Conservation (phyloP, 2,797 vertebrate species). For the Sciaenops ocellatus region DNA sequence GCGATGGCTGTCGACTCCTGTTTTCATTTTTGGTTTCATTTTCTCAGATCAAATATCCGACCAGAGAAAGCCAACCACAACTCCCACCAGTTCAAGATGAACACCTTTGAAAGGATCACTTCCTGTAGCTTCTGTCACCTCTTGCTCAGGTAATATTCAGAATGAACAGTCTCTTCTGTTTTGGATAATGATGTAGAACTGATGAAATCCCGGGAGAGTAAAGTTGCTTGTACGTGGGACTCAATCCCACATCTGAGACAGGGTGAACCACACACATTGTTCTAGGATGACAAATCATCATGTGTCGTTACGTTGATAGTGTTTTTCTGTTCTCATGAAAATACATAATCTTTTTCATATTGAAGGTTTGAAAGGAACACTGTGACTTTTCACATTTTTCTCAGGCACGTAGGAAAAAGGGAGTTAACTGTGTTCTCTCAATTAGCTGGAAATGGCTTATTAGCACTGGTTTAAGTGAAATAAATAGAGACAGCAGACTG, state of each 20-base stretch:
- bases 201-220: background rate
- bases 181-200: background rate
- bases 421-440: background rate
- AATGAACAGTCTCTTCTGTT: background rate
- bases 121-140: constrained; percentile 93
- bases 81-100: constrained; percentile 94
- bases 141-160: constrained; percentile 88
- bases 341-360: constrained; percentile 21
- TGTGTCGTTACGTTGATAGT: constrained; percentile 6
- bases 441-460: constrained; percentile 17
- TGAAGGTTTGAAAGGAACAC: constrained; percentile 24
- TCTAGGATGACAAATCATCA: background rate
- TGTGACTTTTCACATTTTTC: constrained; percentile 38
- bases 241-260: background rate
- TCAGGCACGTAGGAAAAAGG: background rate
- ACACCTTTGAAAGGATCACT: constrained; percentile 91
- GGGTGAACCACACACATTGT: background rate
- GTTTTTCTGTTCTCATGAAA: constrained; percentile 20
- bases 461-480: constrained; percentile 30
- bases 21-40: background rate
- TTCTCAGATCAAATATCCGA: constrained; percentile 91
- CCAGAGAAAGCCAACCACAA: constrained; percentile 91
- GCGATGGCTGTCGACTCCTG: background rate
- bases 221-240: background rate
- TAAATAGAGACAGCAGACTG: constrained; percentile 1